Evolutionary conservation across 2,113 vertebrate genomes (phyloP).

Genomic region (Solea solea): DNA sequence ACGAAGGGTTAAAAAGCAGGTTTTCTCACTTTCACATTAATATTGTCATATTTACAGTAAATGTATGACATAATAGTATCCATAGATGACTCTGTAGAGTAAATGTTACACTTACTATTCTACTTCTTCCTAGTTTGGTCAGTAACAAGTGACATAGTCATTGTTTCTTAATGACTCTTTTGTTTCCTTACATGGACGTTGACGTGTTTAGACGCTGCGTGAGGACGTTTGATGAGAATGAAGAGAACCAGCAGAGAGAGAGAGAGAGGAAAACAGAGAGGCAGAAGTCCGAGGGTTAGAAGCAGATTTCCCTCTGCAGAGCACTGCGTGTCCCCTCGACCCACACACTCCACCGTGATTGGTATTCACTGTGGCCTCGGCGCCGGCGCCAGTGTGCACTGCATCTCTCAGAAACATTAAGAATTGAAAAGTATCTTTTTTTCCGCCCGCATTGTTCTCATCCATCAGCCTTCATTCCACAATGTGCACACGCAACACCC

Average conservation of each 20-base stretch:
- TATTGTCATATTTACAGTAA: too few relatives aligned
- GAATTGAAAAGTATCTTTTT: constrained; percentile 72
- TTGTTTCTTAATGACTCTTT: too few relatives aligned
- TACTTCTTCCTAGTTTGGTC: too few relatives aligned
- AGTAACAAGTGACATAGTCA: too few relatives aligned
- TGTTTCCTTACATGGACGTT: too few relatives aligned
- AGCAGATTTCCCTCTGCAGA: constrained; percentile 34
- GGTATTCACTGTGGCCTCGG: constrained; percentile 53
- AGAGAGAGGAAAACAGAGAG: constrained; percentile 3
- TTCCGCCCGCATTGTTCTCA: constrained; percentile 59
- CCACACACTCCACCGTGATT: constrained; percentile 38
- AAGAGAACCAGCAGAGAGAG: background rate
- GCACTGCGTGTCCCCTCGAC: constrained; percentile 23
- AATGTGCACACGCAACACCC: constrained; percentile 29
- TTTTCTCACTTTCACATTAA: too few relatives aligned
- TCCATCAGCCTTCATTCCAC: constrained; percentile 69
- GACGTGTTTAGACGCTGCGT: background rate
- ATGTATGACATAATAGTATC: too few relatives aligned
- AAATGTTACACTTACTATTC: too few relatives aligned
- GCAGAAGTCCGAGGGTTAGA: constrained; percentile 9
- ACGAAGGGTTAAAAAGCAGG: too few relatives aligned
- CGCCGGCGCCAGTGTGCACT: constrained; percentile 18
- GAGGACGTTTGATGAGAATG: background rate
- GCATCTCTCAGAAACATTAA: constrained; percentile 63
- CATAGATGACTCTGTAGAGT: too few relatives aligned